phyloP scores from a whole-genome alignment of 2,888 invertebrate species.

The Meiosimyza decipiens region DNA sequence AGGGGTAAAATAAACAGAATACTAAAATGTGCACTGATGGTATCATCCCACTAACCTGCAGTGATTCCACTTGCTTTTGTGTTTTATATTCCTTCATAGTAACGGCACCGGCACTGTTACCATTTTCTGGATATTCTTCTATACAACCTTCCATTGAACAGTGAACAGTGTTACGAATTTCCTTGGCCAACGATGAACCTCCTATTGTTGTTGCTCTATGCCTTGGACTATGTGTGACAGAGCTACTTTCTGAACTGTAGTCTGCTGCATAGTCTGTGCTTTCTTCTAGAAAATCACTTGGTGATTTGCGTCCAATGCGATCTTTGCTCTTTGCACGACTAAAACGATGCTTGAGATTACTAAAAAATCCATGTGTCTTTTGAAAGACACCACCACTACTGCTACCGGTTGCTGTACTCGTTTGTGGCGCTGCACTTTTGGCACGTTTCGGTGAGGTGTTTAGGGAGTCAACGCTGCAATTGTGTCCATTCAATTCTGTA shows the following conservation, averaged over 20 bases:
- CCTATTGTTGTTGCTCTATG: constrained; percentile 73
- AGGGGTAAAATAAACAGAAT: constrained; percentile 3
- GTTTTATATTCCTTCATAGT: constrained; percentile 39
- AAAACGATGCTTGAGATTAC: constrained; percentile 84
- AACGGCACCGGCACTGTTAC: constrained; percentile 34
- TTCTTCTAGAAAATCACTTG: constrained; percentile 71
- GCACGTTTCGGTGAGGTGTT: constrained; percentile 69
- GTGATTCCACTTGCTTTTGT: constrained; percentile 55
- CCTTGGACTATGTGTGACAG: constrained; percentile 81
- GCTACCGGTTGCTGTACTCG: constrained; percentile 72
- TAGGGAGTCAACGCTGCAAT: constrained; percentile 69
- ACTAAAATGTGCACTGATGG: background rate
- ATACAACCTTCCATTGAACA: constrained; percentile 64
- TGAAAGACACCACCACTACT: constrained; percentile 72
- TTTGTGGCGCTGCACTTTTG: constrained; percentile 67
- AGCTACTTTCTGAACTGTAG: constrained; percentile 80
- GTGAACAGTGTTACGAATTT: constrained; percentile 60
- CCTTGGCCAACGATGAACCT: constrained; percentile 67
- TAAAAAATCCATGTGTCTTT: constrained; percentile 85
- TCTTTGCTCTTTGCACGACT: constrained; percentile 79
- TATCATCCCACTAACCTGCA: constrained; percentile 49
- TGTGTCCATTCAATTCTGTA: constrained; percentile 79
- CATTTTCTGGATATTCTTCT: constrained; percentile 61
- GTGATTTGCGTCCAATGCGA: constrained; percentile 71
- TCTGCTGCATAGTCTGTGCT: constrained; percentile 83